Evolutionary conservation across 64 coral and sea anemone genomes (phyloP), one percentile per base, ranked within the genome.

Genomic region (Montipora sp.): DNA sequence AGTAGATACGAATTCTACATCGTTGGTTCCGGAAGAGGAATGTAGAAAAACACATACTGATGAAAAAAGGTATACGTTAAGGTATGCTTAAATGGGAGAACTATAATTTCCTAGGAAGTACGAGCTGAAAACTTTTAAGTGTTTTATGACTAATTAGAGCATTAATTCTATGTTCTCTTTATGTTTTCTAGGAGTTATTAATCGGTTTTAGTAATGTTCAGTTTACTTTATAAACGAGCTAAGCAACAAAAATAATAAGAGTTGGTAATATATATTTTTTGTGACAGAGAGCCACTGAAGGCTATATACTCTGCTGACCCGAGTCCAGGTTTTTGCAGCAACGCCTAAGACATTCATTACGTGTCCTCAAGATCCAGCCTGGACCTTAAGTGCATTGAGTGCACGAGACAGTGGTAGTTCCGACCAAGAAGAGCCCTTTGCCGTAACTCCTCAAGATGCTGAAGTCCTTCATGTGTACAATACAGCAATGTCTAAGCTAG

Each of bases 401-500:
- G 75, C 16, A 14, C 73, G 69, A 48, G 83, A 70, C 22, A 36
- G 58, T 46, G 49, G 58, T 11, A 87, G 61, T 87, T 70, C 83
- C 20, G 36, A 45, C 15, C 0, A 87, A 71, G 44, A 51, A 7
- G 22, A 19, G 23, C n/a, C 51, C 12, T 5, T 83, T 19, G 63
- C 12, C 63, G 5, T 55, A 55, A 55, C 51, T 55, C 63, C 5
- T 67, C 11, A 67, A 67, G 83, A 87, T 21, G 61, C 65, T 20
- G 83, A 72, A 71, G 73, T 13, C 2, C 61, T 87, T 60, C 53
- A 73, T 27, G 53, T 69, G 11, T 89, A 77, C 51, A 89, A 89
- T 16, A 55, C 73, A 14, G 87, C 87, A 48, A 89, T 89, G 87
- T 3, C 51, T 49, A 87, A 87, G 69, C 43, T 87, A 53, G 63